A percentile compares a stretch with the other conserved stretches of the same genome.
Conservation (phyloP, 2,888 invertebrate species). For the Lycocerus yunnanus region DNA sequence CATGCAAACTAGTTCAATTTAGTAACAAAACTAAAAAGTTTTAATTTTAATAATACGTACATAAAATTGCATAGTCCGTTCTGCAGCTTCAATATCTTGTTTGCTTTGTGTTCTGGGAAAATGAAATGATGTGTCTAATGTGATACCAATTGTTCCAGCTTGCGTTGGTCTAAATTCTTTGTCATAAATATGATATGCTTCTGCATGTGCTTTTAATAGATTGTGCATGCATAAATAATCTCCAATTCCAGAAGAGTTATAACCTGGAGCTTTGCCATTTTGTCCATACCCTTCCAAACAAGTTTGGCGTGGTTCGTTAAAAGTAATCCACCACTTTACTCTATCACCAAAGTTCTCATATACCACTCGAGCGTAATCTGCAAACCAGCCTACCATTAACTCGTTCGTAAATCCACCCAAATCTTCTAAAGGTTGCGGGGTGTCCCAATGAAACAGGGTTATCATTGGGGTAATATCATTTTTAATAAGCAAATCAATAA, state of each 20-base stretch:
- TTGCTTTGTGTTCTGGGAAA: constrained; percentile 56
- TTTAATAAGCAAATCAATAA: constrained; percentile 60
- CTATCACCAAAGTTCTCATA: constrained; percentile 41
- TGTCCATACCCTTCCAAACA: constrained; percentile 43
- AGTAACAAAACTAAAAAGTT: background rate
- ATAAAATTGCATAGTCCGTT: constrained; percentile 59
- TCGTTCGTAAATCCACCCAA: constrained; percentile 58
- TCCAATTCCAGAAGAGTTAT: constrained; percentile 57
- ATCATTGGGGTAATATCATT: constrained; percentile 61
- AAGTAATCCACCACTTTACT: constrained; percentile 58
- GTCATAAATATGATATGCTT: constrained; percentile 66
- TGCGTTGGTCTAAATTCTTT: constrained; percentile 56
- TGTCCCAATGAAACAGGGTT: constrained; percentile 62
- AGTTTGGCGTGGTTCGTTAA: constrained; percentile 57
- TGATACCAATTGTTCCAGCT: constrained; percentile 62
- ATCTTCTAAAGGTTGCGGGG: constrained; percentile 58
- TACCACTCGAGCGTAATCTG: constrained; percentile 60
- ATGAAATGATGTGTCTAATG: constrained; percentile 58
- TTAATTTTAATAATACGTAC: constrained; percentile 48
- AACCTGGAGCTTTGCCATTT: constrained; percentile 45
- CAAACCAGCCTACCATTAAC: constrained; percentile 59
- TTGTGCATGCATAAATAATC: constrained; percentile 69
- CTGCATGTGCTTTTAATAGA: constrained; percentile 67
- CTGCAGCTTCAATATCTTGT: constrained; percentile 58
- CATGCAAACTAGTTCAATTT: background rate